Evolutionary conservation across 2,888 invertebrate genomes (phyloP), one percentile per base, ranked within the genome.

Genomic region (Linnaemya vulpina): DNA sequence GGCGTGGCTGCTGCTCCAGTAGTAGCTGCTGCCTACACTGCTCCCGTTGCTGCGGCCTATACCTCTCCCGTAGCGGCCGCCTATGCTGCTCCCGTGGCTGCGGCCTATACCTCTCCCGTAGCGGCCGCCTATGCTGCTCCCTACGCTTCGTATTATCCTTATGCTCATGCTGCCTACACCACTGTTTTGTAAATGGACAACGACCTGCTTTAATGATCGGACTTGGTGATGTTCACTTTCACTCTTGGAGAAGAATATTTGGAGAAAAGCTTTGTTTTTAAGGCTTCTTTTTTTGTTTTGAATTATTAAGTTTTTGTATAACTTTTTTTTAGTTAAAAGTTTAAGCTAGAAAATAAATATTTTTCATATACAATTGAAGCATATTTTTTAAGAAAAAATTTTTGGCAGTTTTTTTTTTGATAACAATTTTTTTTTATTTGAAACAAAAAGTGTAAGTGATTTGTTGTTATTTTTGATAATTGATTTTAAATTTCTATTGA

Each of bases 1-100:
- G 88, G 89, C 55, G 73, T 89, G 63, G 89, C 89, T 77, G 82
- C 89, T 22, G 88, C 88, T 30, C 95, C 95, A 0, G 94, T 95
- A 0, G 94, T 94, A 88, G 58, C 90, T 40, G 90, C 90, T 46
- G 89, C 88, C 1, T 88, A 88, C 40, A 76, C 73, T 9, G 87
- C 87, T 22, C 85, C 87, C 1, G 76, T 80, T 79, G 84, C 81
- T 25, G 89, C 89, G 35, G 90, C 90, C 4, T 90, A 89, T 15
- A 83, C 87, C 0, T 87, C 90, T 1, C 88, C 91, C 0, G 85
- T 90, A 38, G 90, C 90, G 3, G 90, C 90, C 38, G 89, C 89
- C 0, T 89, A 89, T 22, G 77, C 68, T 1, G 87, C 88, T 5
- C 86, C 87, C 0, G 79, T 83, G 74, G 86, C 83, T 17, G 89